Evolutionary conservation across 1,140 invertebrate species (phyloP), one percentile per base, ranked within the genome.

Genomic region (Pogonomyrmex barbatus): DNA sequence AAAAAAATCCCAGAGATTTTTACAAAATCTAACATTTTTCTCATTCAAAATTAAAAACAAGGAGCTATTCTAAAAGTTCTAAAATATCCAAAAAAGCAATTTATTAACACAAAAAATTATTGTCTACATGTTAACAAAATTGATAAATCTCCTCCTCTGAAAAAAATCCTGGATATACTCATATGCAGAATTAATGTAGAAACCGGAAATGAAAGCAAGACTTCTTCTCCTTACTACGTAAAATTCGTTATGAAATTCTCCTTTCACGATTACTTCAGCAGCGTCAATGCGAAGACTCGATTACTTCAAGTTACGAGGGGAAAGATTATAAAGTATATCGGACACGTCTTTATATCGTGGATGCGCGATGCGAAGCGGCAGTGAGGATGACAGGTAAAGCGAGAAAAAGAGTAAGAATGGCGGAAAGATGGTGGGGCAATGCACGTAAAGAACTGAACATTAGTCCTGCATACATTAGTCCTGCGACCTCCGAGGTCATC

Each of bases 381-480:
- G 81, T 75, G 79, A 70, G 79, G 58, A 82, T 82, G 71, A 76
- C 65, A 70, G 86, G 33, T 87, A 88, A 84, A 39, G 42, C 63
- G 71, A 75, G 24, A 58, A 88, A 76, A 45, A 84, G 67, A 81
- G 67, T 45, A 85, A 56, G 75, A 89, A 56, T 12, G 58, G 30
- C 45, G 65, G 79, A 65, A 75, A 45, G 45, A 62, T 12, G 75
- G 58, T 30, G 58, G 60, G 54, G 63, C 52, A 50, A 68, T 52
- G 62, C 77, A 91, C 86, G 87, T 91, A 92, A 91, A 91, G 89
- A 92, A 91, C 78, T 87, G 81, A 90, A 91, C 85, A 90, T 90
- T 24, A 24, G 24, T 24, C 24, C 78, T 81, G 90, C 91, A 91
- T 91, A 91, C 91, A 89, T 91, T 91, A 91, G 88, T 90, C 82